These are phyloP conservation scores for Australoheros facetus DNA, from an alignment of 2,797 vertebrate species.

Conservation along the genomic window DNA sequence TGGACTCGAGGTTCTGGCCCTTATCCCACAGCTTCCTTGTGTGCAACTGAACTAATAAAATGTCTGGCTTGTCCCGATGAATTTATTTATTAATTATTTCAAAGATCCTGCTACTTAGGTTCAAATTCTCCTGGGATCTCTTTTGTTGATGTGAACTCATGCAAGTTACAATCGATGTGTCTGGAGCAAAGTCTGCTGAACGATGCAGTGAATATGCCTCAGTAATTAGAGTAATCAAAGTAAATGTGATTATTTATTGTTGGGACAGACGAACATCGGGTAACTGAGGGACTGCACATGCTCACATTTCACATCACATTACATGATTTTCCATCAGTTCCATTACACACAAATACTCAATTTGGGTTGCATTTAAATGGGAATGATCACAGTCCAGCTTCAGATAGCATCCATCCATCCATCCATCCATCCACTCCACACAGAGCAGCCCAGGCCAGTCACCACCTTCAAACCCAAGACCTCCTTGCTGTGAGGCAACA, in stretches of 20 bases:
- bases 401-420: not conserved
- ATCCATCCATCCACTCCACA: too few relatives aligned
- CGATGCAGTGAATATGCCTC: conserved; percentile 1
- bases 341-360: not conserved
- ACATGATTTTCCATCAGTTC: not conserved
- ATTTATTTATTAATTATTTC: conserved; percentile 50
- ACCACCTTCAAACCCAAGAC: not conserved
- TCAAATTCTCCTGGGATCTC: conserved; percentile 30
- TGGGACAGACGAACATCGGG: not conserved
- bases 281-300: not conserved
- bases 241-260: conserved; percentile 13
- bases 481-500: not conserved
- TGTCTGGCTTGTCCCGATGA: conserved; percentile 12
- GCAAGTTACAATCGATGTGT: not conserved
- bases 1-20: not conserved
- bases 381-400: not conserved
- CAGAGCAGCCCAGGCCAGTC: not conserved
- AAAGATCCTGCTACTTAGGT: not conserved
- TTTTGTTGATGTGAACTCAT: conserved; percentile 19
- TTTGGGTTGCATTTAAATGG: not conserved
- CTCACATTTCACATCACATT: not conserved
- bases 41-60: conserved; percentile 28
- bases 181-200: conserved; percentile 39
- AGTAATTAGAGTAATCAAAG: conserved; percentile 15
- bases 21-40: conserved; percentile 6